Conservation (phyloP, 1,140 invertebrate genomes). For the Meloidogyne chitwoodi region DNA sequence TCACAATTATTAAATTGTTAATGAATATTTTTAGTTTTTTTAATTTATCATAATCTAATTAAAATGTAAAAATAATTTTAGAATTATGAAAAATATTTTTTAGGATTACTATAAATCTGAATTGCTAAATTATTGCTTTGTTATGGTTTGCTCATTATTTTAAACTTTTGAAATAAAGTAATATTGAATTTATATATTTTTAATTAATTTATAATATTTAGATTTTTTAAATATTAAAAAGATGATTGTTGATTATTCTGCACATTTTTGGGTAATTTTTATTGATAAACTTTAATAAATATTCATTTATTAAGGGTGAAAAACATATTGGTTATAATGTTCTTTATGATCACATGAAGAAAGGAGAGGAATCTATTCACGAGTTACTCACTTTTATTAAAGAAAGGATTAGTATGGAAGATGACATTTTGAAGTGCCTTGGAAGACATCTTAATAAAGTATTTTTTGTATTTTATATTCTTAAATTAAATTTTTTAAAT, state of each 20-base stretch:
- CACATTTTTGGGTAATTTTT: background rate
- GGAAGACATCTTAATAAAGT: conserved; percentile 47
- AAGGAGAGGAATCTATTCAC: conserved; percentile 47
- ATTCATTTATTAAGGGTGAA: conserved; percentile 46
- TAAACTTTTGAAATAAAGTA: background rate
- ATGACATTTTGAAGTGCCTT: conserved; percentile 47
- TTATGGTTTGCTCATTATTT: no score
- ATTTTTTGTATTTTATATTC: background rate
- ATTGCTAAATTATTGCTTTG: background rate
- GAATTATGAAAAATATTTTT: no score
- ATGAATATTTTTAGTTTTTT: no score
- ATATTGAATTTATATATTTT: background rate
- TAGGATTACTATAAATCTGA: background rate
- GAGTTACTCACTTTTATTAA: conserved; percentile 52
- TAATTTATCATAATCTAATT: no score
- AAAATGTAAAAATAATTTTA: no score
- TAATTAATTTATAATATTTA: no score
- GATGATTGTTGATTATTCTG: background rate
- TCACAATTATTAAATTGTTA: no score
- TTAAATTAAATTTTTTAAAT: background rate
- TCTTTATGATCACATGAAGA: conserved; percentile 57
- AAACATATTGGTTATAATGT: conserved; percentile 55
- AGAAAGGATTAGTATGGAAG: conserved; percentile 49
- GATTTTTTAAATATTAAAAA: background rate
- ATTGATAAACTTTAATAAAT: background rate